Conservation (phyloP, 2,797 vertebrate species). For the Esox masquinongy region DNA sequence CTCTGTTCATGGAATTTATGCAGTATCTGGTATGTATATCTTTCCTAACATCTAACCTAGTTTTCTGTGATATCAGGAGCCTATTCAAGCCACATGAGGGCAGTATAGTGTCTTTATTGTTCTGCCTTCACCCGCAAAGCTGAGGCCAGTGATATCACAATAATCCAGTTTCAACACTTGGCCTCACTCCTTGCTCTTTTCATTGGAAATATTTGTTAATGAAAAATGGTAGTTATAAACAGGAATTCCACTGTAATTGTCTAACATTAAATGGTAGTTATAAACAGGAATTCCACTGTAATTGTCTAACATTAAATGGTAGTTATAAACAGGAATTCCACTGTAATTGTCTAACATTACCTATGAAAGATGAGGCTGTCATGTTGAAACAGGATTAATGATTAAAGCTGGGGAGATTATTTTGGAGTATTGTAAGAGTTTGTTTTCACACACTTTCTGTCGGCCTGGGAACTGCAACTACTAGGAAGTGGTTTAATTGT, state of each 20-base stretch:
- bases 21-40: not conserved
- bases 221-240: not conserved
- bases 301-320: not conserved
- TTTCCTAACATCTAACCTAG: not conserved
- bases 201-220: not conserved
- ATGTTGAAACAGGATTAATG: not conserved
- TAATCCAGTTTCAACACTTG: not conserved
- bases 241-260: not conserved
- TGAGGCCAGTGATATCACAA: not conserved
- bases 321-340: not conserved
- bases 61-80: conserved; percentile 15
- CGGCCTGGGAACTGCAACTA: not conserved
- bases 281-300: not conserved
- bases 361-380: not conserved
- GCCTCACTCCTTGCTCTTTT: not conserved
- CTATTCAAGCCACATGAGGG: conserved; percentile 49
- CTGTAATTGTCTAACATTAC: not conserved
- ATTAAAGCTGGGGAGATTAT: not conserved
- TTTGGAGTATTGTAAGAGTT: not conserved
- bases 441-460: not conserved
- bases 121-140: not conserved
- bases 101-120: conserved; percentile 24
- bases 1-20: too few relatives aligned
- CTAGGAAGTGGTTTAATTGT: not conserved
- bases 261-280: not conserved